Evolutionary conservation across 1,140 invertebrate species (phyloP), one percentile per base, ranked within the genome.

Genomic region (Procambarus virginalis): DNA sequence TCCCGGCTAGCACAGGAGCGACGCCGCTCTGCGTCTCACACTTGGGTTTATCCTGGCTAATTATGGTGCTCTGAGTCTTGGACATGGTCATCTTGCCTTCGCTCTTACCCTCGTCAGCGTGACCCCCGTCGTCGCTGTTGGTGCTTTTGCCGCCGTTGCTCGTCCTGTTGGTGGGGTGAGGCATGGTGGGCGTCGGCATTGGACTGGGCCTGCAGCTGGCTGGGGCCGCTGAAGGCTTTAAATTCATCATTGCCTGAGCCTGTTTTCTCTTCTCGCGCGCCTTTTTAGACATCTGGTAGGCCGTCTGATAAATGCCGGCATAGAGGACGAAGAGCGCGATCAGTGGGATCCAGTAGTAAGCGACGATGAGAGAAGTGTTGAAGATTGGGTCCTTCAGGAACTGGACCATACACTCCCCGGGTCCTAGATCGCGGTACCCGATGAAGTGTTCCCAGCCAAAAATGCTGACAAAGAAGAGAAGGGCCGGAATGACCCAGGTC

Each of bases 301-400:
- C 99, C 20, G 99, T 99, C 93, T 98, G 98, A 94, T 99, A 99
- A 93, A 99, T 99, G 3, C 98, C 98, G 73, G 96, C 97, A 94
- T 99, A 99, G 0, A 99, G 95, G 83, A 98, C 96, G 93, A 99
- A 98, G 6, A 99, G 95, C 2, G 99, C 97, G 48, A 98, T 96
- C 0, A 99, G 94, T 0, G 99, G 99, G 0, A 97, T 98, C 98
- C 98, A 99, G 94, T 99, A 99, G 93, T 99, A 99, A 48, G 97
- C 97, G 92, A 99, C 98, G 84, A 99, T 99, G 46, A 99, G 95
- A n/a, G 98, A 97, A 58, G 98, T 99, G 93, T 99, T 99, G 94
- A 99, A 99, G 48, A 99, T 96, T 0, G 99, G 98, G 94, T 99
- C 98, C 94, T 99, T 98, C 68, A 99, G 95, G 94, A 99, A 99